Evolutionary conservation across 2,888 invertebrate species (phyloP), one percentile per base, ranked within the genome.

Genomic region (Agrotis ipsilon): DNA sequence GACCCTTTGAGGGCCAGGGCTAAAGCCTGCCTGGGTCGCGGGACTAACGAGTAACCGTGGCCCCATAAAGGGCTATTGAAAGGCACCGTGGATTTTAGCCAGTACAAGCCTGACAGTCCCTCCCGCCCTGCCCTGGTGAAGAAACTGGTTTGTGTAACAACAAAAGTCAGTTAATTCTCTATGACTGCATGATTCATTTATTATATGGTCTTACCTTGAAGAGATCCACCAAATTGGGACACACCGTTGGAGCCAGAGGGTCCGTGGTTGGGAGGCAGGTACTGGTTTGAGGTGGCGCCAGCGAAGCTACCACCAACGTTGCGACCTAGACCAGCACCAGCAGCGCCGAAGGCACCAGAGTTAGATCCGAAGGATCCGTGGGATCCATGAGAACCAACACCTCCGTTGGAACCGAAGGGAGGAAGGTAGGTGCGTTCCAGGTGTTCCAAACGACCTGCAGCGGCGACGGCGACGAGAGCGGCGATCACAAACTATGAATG

Each of bases 341-440:
- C 64, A 63, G 74, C 57, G 13, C 84, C 84, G 16, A 86, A 82
- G 13, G 52, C 52, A 62, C 75, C 73, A 45, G 76, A 78, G 18
- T 58, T 82, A 71, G 71, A 18, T 46, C 75, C 83, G 14, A 78
- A 81, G 0, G 69, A 51, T 49, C 78, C 81, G 13, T 82, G 74
- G 13, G 75, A 57, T 45, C 77, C 73, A 84, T 88, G 82, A 39
- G 69, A 60, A 14, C 82, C 78, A 1, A 69, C 52, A 3, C 69
- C 75, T n/a, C 78, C 71, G 21, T 78, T 77, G 0, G 78, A 68
- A 21, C 82, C 85, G 19, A 78, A 78, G n/a, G 96, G 96, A 3
- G 96, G 96, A 1, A 96, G 93, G 87, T 96, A 95, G 49, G 90
- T 87, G 24, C 93, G 91, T 77, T 96, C 95, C 3, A 96, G 89